Conservation (phyloP, 2,797 vertebrate species). For the Tenualosa ilisha region DNA sequence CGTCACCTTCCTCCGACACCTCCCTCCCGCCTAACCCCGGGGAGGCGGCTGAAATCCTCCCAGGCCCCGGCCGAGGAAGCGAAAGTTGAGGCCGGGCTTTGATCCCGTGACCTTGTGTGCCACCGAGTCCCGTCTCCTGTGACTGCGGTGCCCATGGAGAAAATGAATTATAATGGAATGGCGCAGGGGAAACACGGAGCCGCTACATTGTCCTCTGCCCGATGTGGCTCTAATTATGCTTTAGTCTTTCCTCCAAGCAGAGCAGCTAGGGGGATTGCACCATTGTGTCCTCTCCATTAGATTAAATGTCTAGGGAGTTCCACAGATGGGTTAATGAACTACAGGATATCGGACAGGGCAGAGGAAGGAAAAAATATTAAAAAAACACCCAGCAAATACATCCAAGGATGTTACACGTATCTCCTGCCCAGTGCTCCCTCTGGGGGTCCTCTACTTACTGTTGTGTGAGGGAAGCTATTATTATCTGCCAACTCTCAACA, state of each 20-base stretch:
- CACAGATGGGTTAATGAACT: slow-evolving; percentile 80
- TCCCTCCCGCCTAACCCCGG: slow-evolving; percentile 52
- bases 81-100: slow-evolving; percentile 16
- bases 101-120: slow-evolving; percentile 39
- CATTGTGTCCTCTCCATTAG: slow-evolving; percentile 70
- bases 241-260: slow-evolving; percentile 71
- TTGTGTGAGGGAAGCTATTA: slow-evolving; percentile 64
- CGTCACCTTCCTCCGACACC: background rate
- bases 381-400: slow-evolving; percentile 46
- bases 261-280: slow-evolving; percentile 64
- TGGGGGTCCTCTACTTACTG: slow-evolving; percentile 50
- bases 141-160: slow-evolving; percentile 65
- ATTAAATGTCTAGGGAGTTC: slow-evolving; percentile 72
- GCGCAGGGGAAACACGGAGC: slow-evolving; percentile 58
- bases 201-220: slow-evolving; percentile 65
- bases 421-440: slow-evolving; percentile 48
- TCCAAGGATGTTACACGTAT: slow-evolving; percentile 59
- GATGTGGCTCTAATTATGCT: slow-evolving; percentile 76
- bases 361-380: slow-evolving; percentile 59
- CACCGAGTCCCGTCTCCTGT: slow-evolving; percentile 48
- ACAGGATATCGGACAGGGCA: slow-evolving; percentile 66
- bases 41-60: background rate
- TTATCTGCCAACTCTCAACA: slow-evolving; percentile 52
- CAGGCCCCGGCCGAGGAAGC: slow-evolving; percentile 18
- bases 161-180: slow-evolving; percentile 71